These are phyloP conservation scores for Aspidoscelis tigris DNA, from an alignment of 2,113 vertebrate species.

Conservation along the genomic window DNA sequence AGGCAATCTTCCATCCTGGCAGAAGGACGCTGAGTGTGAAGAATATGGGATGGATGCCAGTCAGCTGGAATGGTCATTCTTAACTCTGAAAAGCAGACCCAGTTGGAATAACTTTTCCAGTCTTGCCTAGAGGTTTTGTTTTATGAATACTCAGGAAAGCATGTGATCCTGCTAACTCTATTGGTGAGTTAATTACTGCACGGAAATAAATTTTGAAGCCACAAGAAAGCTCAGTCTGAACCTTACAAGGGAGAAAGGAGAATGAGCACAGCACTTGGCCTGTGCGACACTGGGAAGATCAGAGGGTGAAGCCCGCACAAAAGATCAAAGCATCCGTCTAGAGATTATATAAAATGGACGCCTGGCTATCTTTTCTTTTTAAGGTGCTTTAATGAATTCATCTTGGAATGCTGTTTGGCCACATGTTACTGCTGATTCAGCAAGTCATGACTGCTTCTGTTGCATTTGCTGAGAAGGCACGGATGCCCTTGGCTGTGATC, in stretches of 20 bases:
- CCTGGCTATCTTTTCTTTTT: conserved; percentile 23
- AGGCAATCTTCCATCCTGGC: conserved; percentile 32
- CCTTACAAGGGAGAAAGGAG: conserved; percentile 40
- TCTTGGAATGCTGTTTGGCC: neutral
- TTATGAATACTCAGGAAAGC: conserved; percentile 45
- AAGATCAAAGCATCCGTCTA: conserved; percentile 32
- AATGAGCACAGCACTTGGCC: conserved; percentile 21
- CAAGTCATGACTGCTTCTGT: neutral
- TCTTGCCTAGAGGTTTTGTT: conserved; percentile 42
- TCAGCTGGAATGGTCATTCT: conserved; percentile 56
- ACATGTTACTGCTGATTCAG: neutral
- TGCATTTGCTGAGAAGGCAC: neutral
- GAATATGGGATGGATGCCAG: conserved; percentile 30
- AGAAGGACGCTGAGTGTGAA: neutral
- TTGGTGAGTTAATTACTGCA: conserved; percentile 40
- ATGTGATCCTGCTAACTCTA: conserved; percentile 46
- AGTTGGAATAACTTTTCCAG: conserved; percentile 48
- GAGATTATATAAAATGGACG: conserved; percentile 35
- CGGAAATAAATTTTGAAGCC: conserved; percentile 38
- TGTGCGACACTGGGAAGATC: conserved; percentile 28
- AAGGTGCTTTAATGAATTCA: neutral
- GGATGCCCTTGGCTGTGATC: neutral
- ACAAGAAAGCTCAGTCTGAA: conserved; percentile 39
- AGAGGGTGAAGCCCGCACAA: neutral
- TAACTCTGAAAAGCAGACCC: conserved; percentile 55